Evolutionary conservation across 2,888 invertebrate species (phyloP), one percentile per base, ranked within the genome.

Genomic region (Dasysyrphus albostriatus): DNA sequence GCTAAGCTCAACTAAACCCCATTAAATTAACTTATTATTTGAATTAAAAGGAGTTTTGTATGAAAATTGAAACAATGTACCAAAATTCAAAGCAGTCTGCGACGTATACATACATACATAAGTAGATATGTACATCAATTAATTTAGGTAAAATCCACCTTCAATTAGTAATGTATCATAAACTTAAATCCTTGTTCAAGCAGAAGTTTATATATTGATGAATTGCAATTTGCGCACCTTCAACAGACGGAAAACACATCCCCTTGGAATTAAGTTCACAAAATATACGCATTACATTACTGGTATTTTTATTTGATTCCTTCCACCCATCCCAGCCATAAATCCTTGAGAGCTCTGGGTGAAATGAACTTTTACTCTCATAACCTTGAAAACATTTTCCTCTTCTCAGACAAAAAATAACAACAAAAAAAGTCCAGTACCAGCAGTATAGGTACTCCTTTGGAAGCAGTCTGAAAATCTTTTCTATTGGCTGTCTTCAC

Each of bases 311-410:
- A 16, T 54, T 54, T 4, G 54, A 69, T 39, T 51, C 32, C n/a
- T 37, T 37, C 37, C 2, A 16, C 4, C 54, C 24, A 29, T 24
- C 2, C 8, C n/a, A 6, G 12, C 44, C 5, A 6, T n/a, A 10
- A 19, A 32, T 39, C 29, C 69, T 42, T 24, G 9, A 16, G 42
- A 69, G n/a, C 12, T 47, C 34, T n/a, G 63, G 63, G 70, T 72
- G 72, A 51, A 79, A 72, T 37, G 61, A 79, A 79, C 63, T 63
- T 72, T 77, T 29, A n/a, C 78, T 37, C 34, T 2, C 2, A 5
- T 63, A 63, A 72, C 78, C 78, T 79, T 79, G 78, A 79, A 63
- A 56, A 29, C 12, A 72, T 56, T 72, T 61, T 72, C 77, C 58
- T 69, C 54, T 32, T 59, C 72, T 39, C 72, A 72, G 72, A 44